Conservation (phyloP, 2,888 invertebrate species). For the Rhopalosiphum nymphaeae region DNA sequence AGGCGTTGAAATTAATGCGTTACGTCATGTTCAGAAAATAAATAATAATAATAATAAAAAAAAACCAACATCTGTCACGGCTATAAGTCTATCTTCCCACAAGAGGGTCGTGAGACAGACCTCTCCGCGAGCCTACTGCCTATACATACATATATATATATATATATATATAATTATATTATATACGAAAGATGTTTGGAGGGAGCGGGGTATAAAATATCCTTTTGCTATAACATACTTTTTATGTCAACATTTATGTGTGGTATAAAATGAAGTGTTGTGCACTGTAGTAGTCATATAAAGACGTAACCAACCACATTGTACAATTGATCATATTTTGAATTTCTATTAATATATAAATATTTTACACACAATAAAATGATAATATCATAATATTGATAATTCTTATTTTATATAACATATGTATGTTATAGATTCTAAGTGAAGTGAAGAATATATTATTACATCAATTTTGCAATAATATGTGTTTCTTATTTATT, state of each 20-base stretch:
- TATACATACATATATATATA: not conserved
- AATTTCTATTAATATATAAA: not conserved
- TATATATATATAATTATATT: not conserved
- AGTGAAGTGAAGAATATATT: not conserved
- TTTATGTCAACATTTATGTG: conserved; percentile 62
- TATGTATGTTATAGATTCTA: not conserved
- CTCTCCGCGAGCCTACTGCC: conserved; percentile 23
- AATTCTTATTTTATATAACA: not conserved
- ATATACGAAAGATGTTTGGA: not conserved
- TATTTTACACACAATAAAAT: not conserved
- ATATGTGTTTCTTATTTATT: not conserved
- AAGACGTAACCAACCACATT: not conserved
- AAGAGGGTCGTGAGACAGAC: conserved; percentile 64
- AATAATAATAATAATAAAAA: conserved; percentile 57
- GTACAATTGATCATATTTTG: not conserved
- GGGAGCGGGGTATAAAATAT: conserved; percentile 18
- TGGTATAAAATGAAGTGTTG: conserved; percentile 51
- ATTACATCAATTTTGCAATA: not conserved
- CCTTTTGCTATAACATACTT: conserved; percentile 45
- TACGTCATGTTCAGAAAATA: conserved; percentile 42
- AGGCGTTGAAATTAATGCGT: conserved; percentile 48
- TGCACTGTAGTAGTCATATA: not conserved
- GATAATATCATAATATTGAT: not conserved
- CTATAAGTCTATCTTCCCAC: conserved; percentile 53
- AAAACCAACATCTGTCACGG: conserved; percentile 58